phyloP scores from a whole-genome alignment of 2,113 vertebrate genomes.

The Petromus typicus region DNA sequence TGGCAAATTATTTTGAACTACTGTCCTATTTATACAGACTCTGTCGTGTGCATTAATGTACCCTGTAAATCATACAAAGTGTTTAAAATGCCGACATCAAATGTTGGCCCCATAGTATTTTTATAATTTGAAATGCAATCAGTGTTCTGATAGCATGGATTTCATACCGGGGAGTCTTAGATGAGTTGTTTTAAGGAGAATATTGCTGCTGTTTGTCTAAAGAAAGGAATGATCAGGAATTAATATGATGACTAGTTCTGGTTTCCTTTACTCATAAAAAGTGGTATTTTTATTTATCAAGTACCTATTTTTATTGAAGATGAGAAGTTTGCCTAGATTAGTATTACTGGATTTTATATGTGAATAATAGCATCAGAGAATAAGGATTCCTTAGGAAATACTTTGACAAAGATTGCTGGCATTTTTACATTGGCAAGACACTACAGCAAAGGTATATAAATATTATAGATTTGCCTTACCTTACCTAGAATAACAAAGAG shows the following conservation, averaged over 20 bases:
- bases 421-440: conserved; percentile 37
- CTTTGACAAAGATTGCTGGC: conserved; percentile 8
- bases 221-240: neutral
- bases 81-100: conserved; percentile 14
- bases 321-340: neutral
- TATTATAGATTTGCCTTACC: neutral
- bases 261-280: neutral
- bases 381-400: conserved; percentile 37
- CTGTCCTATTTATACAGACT: neutral
- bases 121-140: neutral
- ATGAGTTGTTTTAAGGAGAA: neutral
- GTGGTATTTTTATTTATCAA: conserved; percentile 18
- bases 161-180: neutral
- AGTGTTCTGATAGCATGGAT: neutral
- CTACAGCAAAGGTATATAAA: neutral
- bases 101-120: neutral
- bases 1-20: neutral
- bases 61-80: neutral
- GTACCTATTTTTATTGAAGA: conserved; percentile 9
- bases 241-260: neutral
- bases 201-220: neutral
- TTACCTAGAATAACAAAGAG: conserved; percentile 8
- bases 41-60: neutral
- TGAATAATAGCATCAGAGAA: conserved; percentile 49
- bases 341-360: neutral